Percentiles rank a stretch among this genome's conserved stretches.
Conservation (phyloP, 2,888 invertebrate genomes). For the Folsomia manolachei region DNA sequence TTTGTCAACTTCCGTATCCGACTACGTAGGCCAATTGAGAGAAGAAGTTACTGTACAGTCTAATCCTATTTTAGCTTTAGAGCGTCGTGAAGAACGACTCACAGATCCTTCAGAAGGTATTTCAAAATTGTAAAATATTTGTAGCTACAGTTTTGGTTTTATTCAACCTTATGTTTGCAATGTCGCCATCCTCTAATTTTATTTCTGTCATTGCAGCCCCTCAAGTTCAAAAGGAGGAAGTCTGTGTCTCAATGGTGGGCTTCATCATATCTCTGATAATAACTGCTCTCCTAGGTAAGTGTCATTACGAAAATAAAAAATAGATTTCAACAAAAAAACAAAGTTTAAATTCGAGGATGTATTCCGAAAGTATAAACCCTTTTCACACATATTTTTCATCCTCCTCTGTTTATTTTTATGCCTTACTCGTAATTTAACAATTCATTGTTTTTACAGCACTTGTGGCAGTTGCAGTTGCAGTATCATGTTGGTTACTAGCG, state of each 20-base stretch:
- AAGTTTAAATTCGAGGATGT: too few relatives aligned
- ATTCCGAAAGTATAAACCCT: too few relatives aligned
- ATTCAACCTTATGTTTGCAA: too few relatives aligned
- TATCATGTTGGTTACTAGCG: constrained; percentile 93
- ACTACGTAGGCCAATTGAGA: constrained; percentile 72
- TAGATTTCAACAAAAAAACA: too few relatives aligned
- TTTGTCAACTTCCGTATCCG: constrained; percentile 36
- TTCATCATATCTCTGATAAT: constrained; percentile 88
- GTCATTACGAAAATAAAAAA: too few relatives aligned
- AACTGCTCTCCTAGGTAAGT: constrained; percentile 81
- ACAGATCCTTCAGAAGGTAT: constrained; percentile 76
- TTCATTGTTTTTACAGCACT: too few relatives aligned
- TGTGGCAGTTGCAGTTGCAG: constrained; percentile 89
- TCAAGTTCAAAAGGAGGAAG: constrained; percentile 63
- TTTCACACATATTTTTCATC: too few relatives aligned
- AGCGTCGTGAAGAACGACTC: constrained; percentile 75
- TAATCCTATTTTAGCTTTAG: constrained; percentile 85
- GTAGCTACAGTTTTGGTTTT: too few relatives aligned
- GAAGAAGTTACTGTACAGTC: constrained; percentile 92
- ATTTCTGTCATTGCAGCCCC: constrained; percentile 35
- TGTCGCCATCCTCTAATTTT: too few relatives aligned
- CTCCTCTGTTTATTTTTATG: too few relatives aligned
- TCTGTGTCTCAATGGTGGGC: constrained; percentile 90
- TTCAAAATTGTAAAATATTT: too few relatives aligned
- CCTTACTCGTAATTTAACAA: too few relatives aligned